Percentiles rank a stretch among this genome's conserved stretches.
Evolutionary conservation across 1,140 invertebrate species (phyloP).

Genomic region (Mizuhopecten yessoensis): DNA sequence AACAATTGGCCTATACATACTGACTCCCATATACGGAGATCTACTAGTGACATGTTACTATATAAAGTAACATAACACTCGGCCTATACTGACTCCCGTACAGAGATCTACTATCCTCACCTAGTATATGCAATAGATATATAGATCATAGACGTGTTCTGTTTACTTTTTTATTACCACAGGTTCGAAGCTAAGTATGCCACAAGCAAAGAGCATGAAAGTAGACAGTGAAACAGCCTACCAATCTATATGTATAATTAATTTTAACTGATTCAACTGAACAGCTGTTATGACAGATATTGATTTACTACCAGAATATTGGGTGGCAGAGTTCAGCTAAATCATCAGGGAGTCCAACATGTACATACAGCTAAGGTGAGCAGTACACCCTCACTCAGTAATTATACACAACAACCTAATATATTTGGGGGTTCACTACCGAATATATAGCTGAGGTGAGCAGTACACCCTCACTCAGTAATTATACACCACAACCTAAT

Average conservation of each 20-base stretch:
- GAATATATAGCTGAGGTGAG: too few species aligned
- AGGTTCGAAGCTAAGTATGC: neutral
- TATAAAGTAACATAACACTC: too few species aligned
- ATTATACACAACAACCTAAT: neutral
- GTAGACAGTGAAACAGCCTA: neutral
- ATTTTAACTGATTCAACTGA: constrained; percentile 16
- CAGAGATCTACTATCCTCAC: too few species aligned
- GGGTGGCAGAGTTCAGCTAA: neutral
- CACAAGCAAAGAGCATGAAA: neutral
- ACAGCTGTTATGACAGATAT: constrained; percentile 27
- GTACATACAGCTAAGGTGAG: neutral
- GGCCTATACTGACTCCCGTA: too few species aligned
- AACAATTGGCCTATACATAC: too few species aligned
- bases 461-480: too few species aligned
- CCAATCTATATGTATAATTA: neutral
- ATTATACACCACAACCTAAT: too few species aligned
- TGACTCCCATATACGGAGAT: too few species aligned
- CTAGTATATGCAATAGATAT: too few species aligned
- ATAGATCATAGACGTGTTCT: too few species aligned
- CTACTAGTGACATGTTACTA: too few species aligned
- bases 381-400: neutral
- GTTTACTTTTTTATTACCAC: too few species aligned
- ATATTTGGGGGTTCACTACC: neutral
- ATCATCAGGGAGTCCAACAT: neutral
- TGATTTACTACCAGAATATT: constrained; percentile 7